Percentiles rank a stretch among this genome's conserved stretches.
phyloP scores from a whole-genome alignment of 1,140 invertebrate genomes.

The Linepithema humile region DNA sequence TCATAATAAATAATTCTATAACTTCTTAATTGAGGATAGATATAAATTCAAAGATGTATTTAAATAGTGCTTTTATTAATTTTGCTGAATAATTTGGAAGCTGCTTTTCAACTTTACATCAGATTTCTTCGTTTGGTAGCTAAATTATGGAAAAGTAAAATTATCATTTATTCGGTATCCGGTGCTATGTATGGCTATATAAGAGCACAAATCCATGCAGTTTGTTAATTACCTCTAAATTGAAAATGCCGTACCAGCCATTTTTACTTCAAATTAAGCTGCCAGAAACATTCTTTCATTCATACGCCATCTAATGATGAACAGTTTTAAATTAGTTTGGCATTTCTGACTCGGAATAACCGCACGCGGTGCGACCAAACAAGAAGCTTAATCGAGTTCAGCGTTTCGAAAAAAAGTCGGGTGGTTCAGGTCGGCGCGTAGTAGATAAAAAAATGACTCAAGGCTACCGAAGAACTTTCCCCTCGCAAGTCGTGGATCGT shows the following conservation, averaged over 20 bases:
- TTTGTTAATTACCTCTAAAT: conserved; percentile 58
- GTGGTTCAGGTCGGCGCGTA: not conserved
- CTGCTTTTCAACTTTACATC: no score
- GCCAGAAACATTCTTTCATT: conserved; percentile 64
- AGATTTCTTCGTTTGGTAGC: no score
- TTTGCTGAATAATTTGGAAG: not conserved
- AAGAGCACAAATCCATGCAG: not conserved
- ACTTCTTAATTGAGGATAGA: not conserved
- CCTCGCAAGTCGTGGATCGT: not conserved
- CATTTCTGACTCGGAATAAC: conserved; percentile 56
- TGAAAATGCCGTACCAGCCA: conserved; percentile 45
- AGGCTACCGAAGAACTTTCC: conserved; percentile 28
- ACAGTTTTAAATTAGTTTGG: conserved; percentile 70
- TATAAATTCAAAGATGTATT: not conserved
- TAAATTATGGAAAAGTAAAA: not conserved
- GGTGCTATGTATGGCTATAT: not conserved
- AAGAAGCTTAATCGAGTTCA: conserved; percentile 65
- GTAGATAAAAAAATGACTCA: conserved; percentile 48
- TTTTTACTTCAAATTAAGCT: conserved; percentile 64
- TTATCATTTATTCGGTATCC: not conserved
- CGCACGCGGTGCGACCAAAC: not conserved
- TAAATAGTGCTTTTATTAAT: not conserved
- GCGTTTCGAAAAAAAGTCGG: conserved; percentile 43
- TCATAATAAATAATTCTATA: not conserved
- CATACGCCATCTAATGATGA: conserved; percentile 36